Evolutionary conservation across 2,113 vertebrate genomes (phyloP), one percentile per base, ranked within the genome.

Genomic region (Varanus komodoensis): DNA sequence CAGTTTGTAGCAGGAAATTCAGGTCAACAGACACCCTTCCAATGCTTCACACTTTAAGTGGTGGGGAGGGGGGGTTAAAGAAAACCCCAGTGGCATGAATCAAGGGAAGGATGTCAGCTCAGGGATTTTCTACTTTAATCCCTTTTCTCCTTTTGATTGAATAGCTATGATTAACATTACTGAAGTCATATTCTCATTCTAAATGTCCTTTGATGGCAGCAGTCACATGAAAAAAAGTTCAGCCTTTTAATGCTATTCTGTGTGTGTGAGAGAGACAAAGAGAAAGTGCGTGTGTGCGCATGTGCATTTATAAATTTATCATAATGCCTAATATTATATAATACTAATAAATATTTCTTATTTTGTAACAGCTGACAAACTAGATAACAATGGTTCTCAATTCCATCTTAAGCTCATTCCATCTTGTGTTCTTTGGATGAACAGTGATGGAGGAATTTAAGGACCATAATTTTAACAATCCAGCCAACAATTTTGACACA

Each of bases 141-240:
- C 0, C 6, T 5, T 1, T 67, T 0, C 4, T 81, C 48, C 38
- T 29, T 11, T 0, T 48, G 52, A 32, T 0, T 8, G 38, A 29
- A 11, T 1, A 6, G 79, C 32, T 4, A 67, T 0, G 17, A 61
- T 19, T 6, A 0, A 8, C 8, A 79, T 27, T 5, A 2, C n/a
- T 0, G 44, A 71, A 8, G 1, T 15, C 1, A 0, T 11, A 27
- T 9, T 5, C 57, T 1, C 17, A 0, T 29, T 81, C 78, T 8
- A 25, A 7, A 0, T 0, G 3, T 4, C 68, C 82, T 68, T 44
- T 0, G 32, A 2, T 0, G 0, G 86, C 2, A 0, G 32, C 1
- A 68, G 25, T 34, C 2, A 4, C 77, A 82, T 71, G 54, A 3
- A 81, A 48, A 0, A 50, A 0, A 38, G 7, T 69, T 57, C 54